Percentiles rank a stretch among this genome's conserved stretches.
These are phyloP conservation scores for Anthonomus grandis DNA, from an alignment of 1,140 invertebrate species.

Conservation along the genomic window DNA sequence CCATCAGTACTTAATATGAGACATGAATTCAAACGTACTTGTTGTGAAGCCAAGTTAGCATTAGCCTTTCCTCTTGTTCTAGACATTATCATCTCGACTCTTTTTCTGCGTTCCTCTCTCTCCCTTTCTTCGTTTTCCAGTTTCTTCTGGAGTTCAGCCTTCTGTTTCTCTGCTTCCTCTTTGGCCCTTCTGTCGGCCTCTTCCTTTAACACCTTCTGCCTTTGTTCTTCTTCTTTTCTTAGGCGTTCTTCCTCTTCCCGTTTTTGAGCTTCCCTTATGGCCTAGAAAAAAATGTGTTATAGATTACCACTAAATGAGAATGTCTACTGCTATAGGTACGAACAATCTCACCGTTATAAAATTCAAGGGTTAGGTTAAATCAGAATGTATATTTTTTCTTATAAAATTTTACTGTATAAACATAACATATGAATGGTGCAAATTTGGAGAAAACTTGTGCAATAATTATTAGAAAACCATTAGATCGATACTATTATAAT, in stretches of 20 bases:
- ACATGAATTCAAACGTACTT: too few relatives aligned
- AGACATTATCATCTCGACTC: constrained; percentile 81
- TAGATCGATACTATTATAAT: too few relatives aligned
- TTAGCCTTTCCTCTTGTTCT: constrained; percentile 67
- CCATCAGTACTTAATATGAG: too few relatives aligned
- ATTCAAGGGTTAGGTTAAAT: too few relatives aligned
- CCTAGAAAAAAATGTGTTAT: constrained; percentile 36
- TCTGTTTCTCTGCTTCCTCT: constrained; percentile 75
- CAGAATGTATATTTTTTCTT: too few relatives aligned
- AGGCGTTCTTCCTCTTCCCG: constrained; percentile 65
- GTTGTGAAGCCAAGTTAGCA: constrained; percentile 53
- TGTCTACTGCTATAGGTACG: too few relatives aligned
- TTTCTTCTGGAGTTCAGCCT: constrained; percentile 70
- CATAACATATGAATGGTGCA: not conserved
- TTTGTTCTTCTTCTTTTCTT: constrained; percentile 63
- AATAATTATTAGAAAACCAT: not conserved
- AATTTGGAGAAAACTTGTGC: not conserved
- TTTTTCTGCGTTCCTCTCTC: constrained; percentile 68
- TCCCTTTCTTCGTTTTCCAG: constrained; percentile 78
- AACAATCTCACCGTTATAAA: too few relatives aligned
- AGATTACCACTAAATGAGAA: too few relatives aligned
- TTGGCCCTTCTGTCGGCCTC: constrained; percentile 71
- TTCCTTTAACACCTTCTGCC: constrained; percentile 69
- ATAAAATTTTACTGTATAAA: too few relatives aligned
- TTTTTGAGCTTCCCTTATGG: constrained; percentile 56